A percentile compares a stretch with the other conserved stretches of the same genome.
Evolutionary conservation across 2,888 invertebrate genomes (phyloP).

Genomic region (Oligia latruncula): DNA sequence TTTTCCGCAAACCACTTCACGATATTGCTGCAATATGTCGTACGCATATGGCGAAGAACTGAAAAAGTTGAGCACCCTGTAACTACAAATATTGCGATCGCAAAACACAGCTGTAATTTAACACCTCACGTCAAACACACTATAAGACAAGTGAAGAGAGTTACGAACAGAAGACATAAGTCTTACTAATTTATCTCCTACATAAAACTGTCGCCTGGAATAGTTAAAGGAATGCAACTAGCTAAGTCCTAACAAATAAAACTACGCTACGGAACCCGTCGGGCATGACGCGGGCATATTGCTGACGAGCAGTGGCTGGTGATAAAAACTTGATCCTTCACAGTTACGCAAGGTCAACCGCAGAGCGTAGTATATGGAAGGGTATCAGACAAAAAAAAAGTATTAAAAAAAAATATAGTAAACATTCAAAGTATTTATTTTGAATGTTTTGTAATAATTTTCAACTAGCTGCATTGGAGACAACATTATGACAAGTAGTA

Average conservation of each 20-base stretch:
- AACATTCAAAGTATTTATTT: not conserved
- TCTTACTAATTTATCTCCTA: slow-evolving; percentile 26
- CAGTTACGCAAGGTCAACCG: slow-evolving; percentile 69
- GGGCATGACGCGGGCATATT: slow-evolving; percentile 49
- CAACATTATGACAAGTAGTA: not conserved
- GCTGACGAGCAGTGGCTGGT: slow-evolving; percentile 46
- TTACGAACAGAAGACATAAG: slow-evolving; percentile 6
- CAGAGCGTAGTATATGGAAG: slow-evolving; percentile 51
- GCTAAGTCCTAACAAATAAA: slow-evolving; percentile 56
- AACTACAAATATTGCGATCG: slow-evolving; percentile 1
- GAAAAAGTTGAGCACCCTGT: slow-evolving; percentile 26
- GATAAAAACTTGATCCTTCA: slow-evolving; percentile 71
- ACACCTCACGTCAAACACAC: not conserved
- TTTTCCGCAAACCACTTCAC: slow-evolving; percentile 18
- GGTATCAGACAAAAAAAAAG: slow-evolving; percentile 40
- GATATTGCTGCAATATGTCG: slow-evolving; percentile 32
- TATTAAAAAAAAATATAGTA: too few species aligned
- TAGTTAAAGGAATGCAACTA: slow-evolving; percentile 57
- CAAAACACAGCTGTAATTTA: slow-evolving; percentile 24
- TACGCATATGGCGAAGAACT: slow-evolving; percentile 15
- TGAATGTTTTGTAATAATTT: not conserved
- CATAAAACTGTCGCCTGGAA: slow-evolving; percentile 45
- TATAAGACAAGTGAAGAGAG: slow-evolving; percentile 8
- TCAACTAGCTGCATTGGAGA: not conserved
- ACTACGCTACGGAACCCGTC: slow-evolving; percentile 50